Base-by-base conservation (phyloP, 2,888 invertebrate species). In the Acronicta leporina region DNA sequence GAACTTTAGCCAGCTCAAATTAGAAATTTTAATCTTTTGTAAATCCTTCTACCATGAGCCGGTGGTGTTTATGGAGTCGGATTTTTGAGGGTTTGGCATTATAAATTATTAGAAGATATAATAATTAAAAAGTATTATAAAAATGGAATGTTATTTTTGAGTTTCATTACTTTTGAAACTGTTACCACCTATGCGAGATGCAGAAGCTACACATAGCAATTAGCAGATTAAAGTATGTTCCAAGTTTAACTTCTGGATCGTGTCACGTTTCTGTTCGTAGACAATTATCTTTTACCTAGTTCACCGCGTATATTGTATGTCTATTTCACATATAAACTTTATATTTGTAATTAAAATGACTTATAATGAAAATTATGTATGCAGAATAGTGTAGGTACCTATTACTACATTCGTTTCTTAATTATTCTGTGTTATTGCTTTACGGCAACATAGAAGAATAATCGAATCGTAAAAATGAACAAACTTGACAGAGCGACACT, bases 21-120 rank as follows among this genome's bases (percentile, higher is more conserved):
- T 90, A 87, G 82, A 91, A 90, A 90, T 89, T 92, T 91, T 90
- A 91, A 92, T 91, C 89, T 87, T 79, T 77, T 82, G 82, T 79
- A 90, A 92, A 91, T 88, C 90, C 84, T 78, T 76, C 77, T 72
- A 67, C 78, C 76, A 80, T 70, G 79, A 78, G 76, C 75, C 70
- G 73, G 73, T 77, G 73, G 80, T 82, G 83, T 80, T 85, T 84
- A 82, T 78, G 72, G 80, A 87, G 78, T 82, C 80, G 76, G 70
- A 78, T 82, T 87, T 85, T 86, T 86, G 79, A 71, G 73, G 73
- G 57, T 49, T 68, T 61, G 42, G 44, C 42, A 50, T 65, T n/a
- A n/a, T n/a, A n/a, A n/a, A n/a, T n/a, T n/a, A n/a, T n/a, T n/a
- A n/a, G n/a, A n/a, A n/a, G n/a, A n/a, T n/a, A n/a, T n/a, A n/a